Evolutionary conservation across 2,888 invertebrate species (phyloP).

Genomic region (Coleophora deauratella): DNA sequence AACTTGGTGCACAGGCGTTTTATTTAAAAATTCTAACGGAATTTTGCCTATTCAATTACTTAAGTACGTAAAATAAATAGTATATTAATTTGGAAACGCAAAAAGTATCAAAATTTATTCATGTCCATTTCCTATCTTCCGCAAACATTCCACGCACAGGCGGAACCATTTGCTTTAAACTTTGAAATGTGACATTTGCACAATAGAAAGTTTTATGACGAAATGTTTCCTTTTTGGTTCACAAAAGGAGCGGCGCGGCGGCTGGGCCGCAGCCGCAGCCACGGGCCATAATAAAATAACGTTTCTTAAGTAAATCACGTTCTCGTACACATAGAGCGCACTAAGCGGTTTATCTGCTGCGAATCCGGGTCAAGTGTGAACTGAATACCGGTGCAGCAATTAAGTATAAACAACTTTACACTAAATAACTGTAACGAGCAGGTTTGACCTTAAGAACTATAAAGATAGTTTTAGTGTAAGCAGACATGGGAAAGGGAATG

Average conservation of each 20-base stretch:
- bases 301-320: constrained; percentile 19
- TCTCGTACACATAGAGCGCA: constrained; percentile 12
- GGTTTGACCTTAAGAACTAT: constrained; percentile 10
- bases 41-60: background rate
- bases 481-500: background rate
- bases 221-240: constrained; percentile 1
- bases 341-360: constrained; percentile 19
- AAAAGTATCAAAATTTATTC: background rate
- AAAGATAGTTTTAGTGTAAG: background rate
- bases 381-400: constrained; percentile 39
- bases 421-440: constrained; percentile 21
- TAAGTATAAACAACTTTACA: constrained; percentile 35
- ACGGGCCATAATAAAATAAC: constrained; percentile 3
- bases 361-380: constrained; percentile 38
- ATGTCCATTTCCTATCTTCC: background rate
- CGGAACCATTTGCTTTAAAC: background rate
- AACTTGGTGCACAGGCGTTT: too few species aligned
- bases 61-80: background rate
- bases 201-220: background rate
- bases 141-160: background rate
- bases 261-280: background rate
- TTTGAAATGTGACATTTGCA: background rate
- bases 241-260: constrained; percentile 1
- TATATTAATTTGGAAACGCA: background rate
- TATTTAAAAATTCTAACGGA: background rate